Conservation (phyloP, 2,113 vertebrate genomes). For the Motacilla tschutschensis region DNA sequence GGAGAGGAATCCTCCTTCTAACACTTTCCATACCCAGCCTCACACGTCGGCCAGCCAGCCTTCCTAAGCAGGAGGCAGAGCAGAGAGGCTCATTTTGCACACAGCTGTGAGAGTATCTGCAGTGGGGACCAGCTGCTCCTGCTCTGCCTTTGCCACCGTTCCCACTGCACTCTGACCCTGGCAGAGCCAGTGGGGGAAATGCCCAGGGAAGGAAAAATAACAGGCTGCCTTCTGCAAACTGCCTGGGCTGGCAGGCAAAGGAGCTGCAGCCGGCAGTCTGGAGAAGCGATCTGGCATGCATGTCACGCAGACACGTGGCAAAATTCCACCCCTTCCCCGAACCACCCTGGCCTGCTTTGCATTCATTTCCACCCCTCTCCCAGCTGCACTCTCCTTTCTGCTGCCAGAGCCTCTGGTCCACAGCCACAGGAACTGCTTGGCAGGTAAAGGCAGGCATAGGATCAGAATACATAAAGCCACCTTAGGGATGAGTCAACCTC, state of each 20-base stretch:
- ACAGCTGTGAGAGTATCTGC: neutral
- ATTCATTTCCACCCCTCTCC: neutral
- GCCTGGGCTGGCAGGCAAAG: neutral
- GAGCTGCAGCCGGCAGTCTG: neutral
- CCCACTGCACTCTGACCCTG: neutral
- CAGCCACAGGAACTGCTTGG: neutral
- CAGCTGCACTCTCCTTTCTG: neutral
- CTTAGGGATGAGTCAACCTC: neutral
- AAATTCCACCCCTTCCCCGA: neutral
- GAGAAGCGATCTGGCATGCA: neutral
- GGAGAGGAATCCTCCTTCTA: neutral
- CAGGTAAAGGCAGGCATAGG: neutral
- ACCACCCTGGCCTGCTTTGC: neutral
- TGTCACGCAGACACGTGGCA: neutral
- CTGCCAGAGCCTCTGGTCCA: neutral
- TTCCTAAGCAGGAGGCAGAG: neutral
- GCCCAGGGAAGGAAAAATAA: neutral
- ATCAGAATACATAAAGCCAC: neutral
- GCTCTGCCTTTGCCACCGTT: neutral
- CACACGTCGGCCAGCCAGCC: accelerated
- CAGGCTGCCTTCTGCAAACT: neutral
- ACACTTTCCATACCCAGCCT: neutral
- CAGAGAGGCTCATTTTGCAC: neutral
- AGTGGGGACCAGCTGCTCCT: accelerated
- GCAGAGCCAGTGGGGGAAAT: neutral